Percentiles rank a stretch among this genome's conserved stretches.
Evolutionary conservation across 2,113 vertebrate species (phyloP).

Genomic region (Nibea albiflora): DNA sequence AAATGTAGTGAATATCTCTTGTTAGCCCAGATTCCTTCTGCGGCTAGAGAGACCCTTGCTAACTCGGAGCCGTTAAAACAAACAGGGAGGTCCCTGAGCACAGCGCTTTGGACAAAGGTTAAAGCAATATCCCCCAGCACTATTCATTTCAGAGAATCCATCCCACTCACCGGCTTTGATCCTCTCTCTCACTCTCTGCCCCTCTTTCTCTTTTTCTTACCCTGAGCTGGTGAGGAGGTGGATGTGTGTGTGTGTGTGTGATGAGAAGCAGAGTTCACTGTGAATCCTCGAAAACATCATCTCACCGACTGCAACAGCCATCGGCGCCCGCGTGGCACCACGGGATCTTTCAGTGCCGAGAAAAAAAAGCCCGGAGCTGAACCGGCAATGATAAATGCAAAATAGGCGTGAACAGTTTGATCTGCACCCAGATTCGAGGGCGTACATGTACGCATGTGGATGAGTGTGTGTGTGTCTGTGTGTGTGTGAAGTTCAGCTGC

Average conservation of each 20-base stretch:
- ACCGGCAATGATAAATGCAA: slow-evolving; percentile 41
- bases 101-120: slow-evolving; percentile 82
- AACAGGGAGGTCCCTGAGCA: slow-evolving; percentile 81
- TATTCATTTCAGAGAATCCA: slow-evolving; percentile 82
- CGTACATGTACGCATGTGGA: slow-evolving; percentile 2
- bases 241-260: slow-evolving; percentile 43
- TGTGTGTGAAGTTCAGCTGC: slow-evolving; percentile 62
- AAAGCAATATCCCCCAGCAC: slow-evolving; percentile 83
- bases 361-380: slow-evolving; percentile 36
- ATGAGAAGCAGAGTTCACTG: slow-evolving; percentile 55
- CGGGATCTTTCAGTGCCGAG: slow-evolving; percentile 29
- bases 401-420: slow-evolving; percentile 34
- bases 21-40: slow-evolving; percentile 69
- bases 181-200: slow-evolving; percentile 67
- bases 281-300: slow-evolving; percentile 60
- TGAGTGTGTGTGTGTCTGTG: slow-evolving; percentile 46
- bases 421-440: slow-evolving; percentile 47
- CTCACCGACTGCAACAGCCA: slow-evolving; percentile 42
- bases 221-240: slow-evolving; percentile 65
- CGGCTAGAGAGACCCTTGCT: slow-evolving; percentile 73
- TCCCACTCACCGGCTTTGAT: slow-evolving; percentile 81
- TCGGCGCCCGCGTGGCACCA: slow-evolving; percentile 18
- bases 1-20: slow-evolving; percentile 57
- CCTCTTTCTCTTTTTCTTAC: slow-evolving; percentile 59
- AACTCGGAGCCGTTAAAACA: slow-evolving; percentile 81